A percentile compares a stretch with the other conserved stretches of the same genome.
Evolutionary conservation across 2,797 vertebrate species (phyloP).

Genomic region (Chrosomus eos): DNA sequence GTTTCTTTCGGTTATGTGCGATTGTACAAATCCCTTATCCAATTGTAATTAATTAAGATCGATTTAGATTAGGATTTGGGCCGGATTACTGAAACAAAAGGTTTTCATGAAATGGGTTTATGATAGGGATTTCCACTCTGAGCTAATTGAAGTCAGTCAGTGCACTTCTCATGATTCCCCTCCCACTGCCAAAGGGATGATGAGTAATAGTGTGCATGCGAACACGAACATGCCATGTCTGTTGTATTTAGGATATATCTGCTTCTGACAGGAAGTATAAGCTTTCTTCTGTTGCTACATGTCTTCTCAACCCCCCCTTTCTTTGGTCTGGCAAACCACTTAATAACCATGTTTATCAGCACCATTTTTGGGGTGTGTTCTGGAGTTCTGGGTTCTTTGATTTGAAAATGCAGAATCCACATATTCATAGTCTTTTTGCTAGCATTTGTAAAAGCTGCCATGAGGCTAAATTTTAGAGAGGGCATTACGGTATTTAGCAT

Average conservation of each 20-base stretch:
- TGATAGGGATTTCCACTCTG: constrained; percentile 58
- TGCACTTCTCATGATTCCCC: constrained; percentile 33
- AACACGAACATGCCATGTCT: background rate
- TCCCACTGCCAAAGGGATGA: constrained; percentile 37
- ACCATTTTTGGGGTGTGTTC: background rate
- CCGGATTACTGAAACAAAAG: constrained; percentile 61
- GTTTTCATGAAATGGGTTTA: constrained; percentile 55
- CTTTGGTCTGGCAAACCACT: background rate
- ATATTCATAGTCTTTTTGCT: no score
- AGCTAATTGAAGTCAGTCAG: constrained; percentile 58
- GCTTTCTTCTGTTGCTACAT: background rate
- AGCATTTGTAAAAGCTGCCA: no score
- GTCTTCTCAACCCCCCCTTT: background rate
- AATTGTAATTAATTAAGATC: constrained; percentile 64
- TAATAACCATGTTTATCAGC: background rate
- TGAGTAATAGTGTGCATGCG: constrained; percentile 42
- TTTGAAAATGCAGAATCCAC: no score
- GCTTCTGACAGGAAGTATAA: constrained; percentile 1
- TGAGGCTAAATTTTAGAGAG: no score
- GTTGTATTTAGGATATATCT: background rate
- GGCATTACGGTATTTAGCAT: no score
- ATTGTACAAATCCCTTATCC: constrained; percentile 45
- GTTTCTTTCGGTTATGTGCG: constrained; percentile 11
- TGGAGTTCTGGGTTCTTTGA: no score
- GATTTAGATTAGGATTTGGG: constrained; percentile 62